Conservation (phyloP, 2,797 vertebrate genomes). For the Babyrousa celebensis region DNA sequence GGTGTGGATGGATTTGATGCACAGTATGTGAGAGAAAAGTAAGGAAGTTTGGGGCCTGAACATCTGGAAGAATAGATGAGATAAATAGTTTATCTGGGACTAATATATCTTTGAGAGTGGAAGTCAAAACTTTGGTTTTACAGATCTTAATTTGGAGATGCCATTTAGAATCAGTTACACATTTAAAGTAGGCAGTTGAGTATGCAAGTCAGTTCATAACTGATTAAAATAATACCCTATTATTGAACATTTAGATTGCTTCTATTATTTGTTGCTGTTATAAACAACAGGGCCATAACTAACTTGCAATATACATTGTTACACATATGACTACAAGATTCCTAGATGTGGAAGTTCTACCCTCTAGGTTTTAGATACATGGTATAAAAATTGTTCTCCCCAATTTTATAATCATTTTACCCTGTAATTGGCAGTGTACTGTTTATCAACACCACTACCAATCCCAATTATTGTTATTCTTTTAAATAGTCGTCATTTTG, state of each 20-base stretch:
- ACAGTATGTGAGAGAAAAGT: neutral
- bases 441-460: neutral
- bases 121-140: conserved; percentile 15
- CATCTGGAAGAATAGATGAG: conserved; percentile 52
- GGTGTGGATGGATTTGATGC: conserved; percentile 22
- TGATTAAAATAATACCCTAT: neutral
- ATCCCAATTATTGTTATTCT: neutral
- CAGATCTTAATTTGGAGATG: conserved; percentile 5
- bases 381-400: neutral
- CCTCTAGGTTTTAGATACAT: neutral
- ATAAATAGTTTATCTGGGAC: neutral
- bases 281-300: neutral
- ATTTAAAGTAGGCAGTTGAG: conserved; percentile 7
- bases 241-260: neutral
- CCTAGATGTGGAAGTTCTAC: neutral
- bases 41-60: neutral
- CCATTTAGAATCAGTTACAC: neutral
- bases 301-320: neutral
- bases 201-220: neutral
- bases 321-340: neutral
- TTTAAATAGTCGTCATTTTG: neutral
- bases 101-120: neutral
- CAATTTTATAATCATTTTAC: neutral
- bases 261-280: neutral
- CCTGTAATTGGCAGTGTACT: neutral